phyloP scores from a whole-genome alignment of 2,888 invertebrate genomes.

The Drosophila algonquin region DNA sequence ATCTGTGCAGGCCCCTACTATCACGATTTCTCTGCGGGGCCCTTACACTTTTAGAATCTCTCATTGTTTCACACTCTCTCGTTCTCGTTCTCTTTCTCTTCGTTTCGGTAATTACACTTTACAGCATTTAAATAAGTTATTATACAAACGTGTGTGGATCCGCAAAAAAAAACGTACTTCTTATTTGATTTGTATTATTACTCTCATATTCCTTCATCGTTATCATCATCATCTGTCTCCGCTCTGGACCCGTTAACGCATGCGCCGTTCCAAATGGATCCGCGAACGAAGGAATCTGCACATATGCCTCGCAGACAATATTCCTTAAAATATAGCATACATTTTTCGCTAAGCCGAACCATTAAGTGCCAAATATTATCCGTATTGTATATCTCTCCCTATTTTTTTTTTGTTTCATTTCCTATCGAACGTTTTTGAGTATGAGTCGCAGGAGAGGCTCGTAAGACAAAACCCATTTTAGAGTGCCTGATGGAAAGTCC shows the following conservation, averaged over 20 bases:
- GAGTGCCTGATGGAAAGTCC: conserved; percentile 1
- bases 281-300: conserved; percentile 1
- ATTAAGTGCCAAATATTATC: conserved; percentile 12
- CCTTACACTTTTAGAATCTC: conserved; percentile 33
- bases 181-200: conserved; percentile 4
- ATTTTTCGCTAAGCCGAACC: conserved; percentile 33
- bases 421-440: conserved; percentile 22
- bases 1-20: conserved; percentile 23
- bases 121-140: conserved; percentile 62
- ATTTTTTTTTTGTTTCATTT: conserved; percentile 5
- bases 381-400: background rate
- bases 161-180: conserved; percentile 11
- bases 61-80: conserved; percentile 3
- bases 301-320: background rate
- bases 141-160: conserved; percentile 55
- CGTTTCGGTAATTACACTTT: conserved; percentile 48
- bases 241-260: conserved; percentile 13
- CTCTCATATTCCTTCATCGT: conserved; percentile 7
- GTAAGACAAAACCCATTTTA: background rate
- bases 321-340: conserved; percentile 9
- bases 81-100: background rate
- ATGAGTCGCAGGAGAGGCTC: conserved; percentile 38
- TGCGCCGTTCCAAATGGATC: conserved; percentile 1
- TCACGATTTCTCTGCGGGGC: conserved; percentile 17
- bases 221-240: conserved; percentile 1